These are phyloP conservation scores for Alviniconcha strummeri DNA, from an alignment of 2,888 invertebrate genomes.

Conservation along the genomic window DNA sequence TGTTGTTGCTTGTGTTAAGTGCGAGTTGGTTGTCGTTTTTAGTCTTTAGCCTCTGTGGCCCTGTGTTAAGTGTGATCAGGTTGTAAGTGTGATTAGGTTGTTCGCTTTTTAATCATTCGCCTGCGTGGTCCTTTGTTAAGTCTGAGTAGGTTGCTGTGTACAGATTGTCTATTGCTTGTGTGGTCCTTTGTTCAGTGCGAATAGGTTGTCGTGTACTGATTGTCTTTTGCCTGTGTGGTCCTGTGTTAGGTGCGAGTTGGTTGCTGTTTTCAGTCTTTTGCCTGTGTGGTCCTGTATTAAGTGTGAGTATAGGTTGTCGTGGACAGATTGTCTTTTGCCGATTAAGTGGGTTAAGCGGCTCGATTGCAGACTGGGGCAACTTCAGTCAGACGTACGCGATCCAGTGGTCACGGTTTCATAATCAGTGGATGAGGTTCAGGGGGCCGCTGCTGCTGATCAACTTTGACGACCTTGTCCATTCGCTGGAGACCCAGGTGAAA, in stretches of 20 bases:
- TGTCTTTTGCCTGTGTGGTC: not conserved
- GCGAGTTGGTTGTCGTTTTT: no score
- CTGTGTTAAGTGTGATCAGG: no score
- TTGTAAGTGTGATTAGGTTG: no score
- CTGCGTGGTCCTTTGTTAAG: no score
- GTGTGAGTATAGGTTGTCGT: not conserved
- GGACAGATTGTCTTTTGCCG: not conserved
- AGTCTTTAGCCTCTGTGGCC: no score
- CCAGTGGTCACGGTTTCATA: not conserved
- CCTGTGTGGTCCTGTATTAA: constrained; percentile 30
- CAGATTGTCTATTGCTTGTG: not conserved
- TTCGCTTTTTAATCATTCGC: no score
- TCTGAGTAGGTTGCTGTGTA: no score
- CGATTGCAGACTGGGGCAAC: constrained; percentile 11
- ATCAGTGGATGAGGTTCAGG: not conserved
- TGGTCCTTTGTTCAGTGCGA: no score
- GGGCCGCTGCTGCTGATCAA: not conserved
- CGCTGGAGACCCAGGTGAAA: not conserved
- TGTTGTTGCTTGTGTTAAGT: not conserved
- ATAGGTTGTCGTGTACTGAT: not conserved
- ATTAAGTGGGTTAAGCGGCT: not conserved
- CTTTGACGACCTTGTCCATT: constrained; percentile 4
- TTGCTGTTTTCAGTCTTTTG: not conserved
- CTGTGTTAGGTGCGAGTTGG: no score
- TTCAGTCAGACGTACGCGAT: not conserved